Base-by-base conservation (phyloP, 2,888 invertebrate genomes). In the Rutpela maculata region DNA sequence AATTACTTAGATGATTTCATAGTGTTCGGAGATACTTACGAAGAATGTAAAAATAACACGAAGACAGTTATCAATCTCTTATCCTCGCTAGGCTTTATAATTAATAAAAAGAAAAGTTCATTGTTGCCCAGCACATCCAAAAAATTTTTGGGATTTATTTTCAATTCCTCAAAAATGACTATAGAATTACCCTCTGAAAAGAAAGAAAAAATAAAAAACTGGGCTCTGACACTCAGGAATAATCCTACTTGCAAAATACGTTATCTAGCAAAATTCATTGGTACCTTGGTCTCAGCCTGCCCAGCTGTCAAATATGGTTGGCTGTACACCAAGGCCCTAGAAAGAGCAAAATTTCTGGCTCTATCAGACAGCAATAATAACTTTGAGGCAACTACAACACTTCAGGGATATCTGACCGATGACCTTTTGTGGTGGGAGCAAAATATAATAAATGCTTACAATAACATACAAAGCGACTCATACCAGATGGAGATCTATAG, bases 341-440 rank as follows among this genome's bases (percentile, higher is more conserved):
- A 83, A 74, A 65, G 79, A 22, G 65, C 73, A 56, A 79, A 80
- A 74, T 75, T 63, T 73, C 18, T 76, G 35, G 83, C 74, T 43
- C 63, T 85, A 31, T 11, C 10, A 18, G 22, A 57, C 19, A 22
- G 15, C 11, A n/a, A 59, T 17, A n/a, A 55, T 0, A 50, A 75
- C 31, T 77, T 50, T 22, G 38, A 78, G 1, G 63, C 31, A 11
- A 9, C 12, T n/a, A 78, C 75, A 35, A n/a, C n/a, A 9, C 15
- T 74, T 5, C 17, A 66, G 4, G 17, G 15, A 12, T 15, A 69
- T 26, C 0, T 70, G 12, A n/a, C 0, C 7, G 11, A 15, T 0
- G 74, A 77, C 31, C 12, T 77, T 2, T 26, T 6, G 15, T 74
- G 77, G 77, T 77, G 77, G 70, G 43, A 74, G 18, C 57, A 66